phyloP scores from a whole-genome alignment of 1,140 invertebrate species.

The Notospermus geniculatus region DNA sequence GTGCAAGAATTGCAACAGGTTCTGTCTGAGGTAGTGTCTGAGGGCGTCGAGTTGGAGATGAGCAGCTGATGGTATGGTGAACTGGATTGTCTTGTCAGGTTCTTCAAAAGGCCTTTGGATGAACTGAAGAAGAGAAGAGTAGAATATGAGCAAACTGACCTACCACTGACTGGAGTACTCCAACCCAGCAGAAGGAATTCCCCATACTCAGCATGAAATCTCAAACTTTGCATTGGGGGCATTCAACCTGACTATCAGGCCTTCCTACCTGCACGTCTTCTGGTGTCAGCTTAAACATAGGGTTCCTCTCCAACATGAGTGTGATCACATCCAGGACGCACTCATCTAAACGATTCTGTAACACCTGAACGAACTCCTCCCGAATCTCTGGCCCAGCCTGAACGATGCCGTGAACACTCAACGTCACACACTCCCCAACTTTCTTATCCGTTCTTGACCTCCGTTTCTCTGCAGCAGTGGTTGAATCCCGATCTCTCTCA shows the following conservation, averaged over 20 bases:
- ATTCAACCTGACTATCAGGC: too few species aligned
- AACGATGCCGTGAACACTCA: constrained; percentile 75
- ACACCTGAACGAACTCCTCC: constrained; percentile 68
- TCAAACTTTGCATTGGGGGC: too few species aligned
- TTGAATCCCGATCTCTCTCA: constrained; percentile 12
- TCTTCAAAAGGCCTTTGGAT: constrained; percentile 67
- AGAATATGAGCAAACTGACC: too few species aligned
- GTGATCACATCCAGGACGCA: constrained; percentile 73
- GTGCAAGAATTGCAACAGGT: constrained; percentile 70
- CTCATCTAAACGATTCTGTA: constrained; percentile 77
- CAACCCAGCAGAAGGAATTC: too few species aligned
- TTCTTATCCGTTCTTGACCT: constrained; percentile 14
- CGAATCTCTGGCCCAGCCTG: constrained; percentile 68
- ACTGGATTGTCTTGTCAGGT: constrained; percentile 58
- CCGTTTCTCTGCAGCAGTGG: too few species aligned
- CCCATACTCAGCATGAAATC: too few species aligned
- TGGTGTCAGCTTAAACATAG: constrained; percentile 73
- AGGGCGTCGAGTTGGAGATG: constrained; percentile 65
- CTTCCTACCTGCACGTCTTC: constrained; percentile 65
- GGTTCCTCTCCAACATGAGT: constrained; percentile 72
- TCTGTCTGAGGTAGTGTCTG: constrained; percentile 71
- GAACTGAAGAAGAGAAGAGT: too few species aligned
- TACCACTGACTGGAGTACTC: too few species aligned
- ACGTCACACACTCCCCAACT: constrained; percentile 64
- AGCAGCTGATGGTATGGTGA: constrained; percentile 57